A percentile compares a stretch with the other conserved stretches of the same genome.
phyloP scores from a whole-genome alignment of 2,888 invertebrate genomes.

The Oasisia sp. region DNA sequence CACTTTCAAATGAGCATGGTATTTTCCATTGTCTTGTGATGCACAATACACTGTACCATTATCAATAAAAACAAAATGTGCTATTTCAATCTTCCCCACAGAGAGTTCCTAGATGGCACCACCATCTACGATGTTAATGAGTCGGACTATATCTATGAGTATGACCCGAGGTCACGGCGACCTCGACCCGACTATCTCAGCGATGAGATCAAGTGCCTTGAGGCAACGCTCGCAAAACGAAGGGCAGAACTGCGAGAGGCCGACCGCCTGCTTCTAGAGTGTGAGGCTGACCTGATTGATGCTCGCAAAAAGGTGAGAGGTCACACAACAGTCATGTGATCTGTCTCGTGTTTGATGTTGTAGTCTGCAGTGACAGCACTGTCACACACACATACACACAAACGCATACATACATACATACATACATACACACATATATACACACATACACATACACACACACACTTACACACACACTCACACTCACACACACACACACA shows the following conservation, averaged over 20 bases:
- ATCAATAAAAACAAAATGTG: background rate
- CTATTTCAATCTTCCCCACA: background rate
- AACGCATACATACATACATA: too few relatives aligned
- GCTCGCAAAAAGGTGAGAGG: constrained; percentile 53
- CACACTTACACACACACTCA: too few relatives aligned
- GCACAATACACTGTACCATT: background rate
- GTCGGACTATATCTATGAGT: constrained; percentile 53
- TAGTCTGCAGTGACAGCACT: background rate
- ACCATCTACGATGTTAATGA: constrained; percentile 28
- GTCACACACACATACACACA: background rate
- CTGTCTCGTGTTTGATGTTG: background rate
- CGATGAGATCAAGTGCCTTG: constrained; percentile 57
- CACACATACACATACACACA: too few relatives aligned
- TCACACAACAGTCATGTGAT: background rate
- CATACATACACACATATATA: too few relatives aligned
- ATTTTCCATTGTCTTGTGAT: background rate
- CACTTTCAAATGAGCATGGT: too few relatives aligned
- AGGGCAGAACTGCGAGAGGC: constrained; percentile 57
- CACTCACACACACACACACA: too few relatives aligned
- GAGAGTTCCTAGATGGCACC: background rate
- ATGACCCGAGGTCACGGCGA: constrained; percentile 34
- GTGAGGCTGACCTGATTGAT: constrained; percentile 54
- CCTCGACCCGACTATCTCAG: constrained; percentile 41
- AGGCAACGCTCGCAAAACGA: constrained; percentile 58
- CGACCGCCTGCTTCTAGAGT: constrained; percentile 55